Evolutionary conservation across 2,113 vertebrate species (phyloP).

Genomic region (Mormoops blainvillei): DNA sequence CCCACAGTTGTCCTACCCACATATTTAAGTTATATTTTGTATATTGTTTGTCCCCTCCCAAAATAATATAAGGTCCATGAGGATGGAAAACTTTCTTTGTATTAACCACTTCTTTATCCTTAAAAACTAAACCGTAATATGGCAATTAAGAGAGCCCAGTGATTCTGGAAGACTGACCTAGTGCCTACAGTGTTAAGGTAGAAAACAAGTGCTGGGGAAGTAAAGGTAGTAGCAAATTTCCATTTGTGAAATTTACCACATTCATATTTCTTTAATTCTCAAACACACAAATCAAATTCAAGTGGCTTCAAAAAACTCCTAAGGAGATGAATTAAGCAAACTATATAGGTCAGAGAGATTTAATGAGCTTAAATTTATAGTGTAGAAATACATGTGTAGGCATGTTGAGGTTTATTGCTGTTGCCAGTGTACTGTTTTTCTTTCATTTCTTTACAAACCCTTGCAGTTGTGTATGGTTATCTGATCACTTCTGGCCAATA

Average conservation of each 20-base stretch:
- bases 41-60: not conserved
- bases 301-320: not conserved
- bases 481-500: not conserved
- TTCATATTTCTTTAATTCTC: not conserved
- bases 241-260: not conserved
- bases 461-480: not conserved
- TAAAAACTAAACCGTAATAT: not conserved
- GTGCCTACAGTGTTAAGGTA: not conserved
- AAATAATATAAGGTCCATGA: not conserved
- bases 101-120: not conserved
- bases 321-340: not conserved
- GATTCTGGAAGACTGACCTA: not conserved
- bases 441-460: not conserved
- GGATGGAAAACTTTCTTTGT: not conserved
- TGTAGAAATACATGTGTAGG: not conserved
- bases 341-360: not conserved
- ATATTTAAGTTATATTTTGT: not conserved
- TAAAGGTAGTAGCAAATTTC: not conserved
- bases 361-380: not conserved
- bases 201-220: not conserved
- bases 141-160: not conserved
- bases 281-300: not conserved
- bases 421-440: not conserved
- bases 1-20: not conserved
- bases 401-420: not conserved